A percentile compares a stretch with the other conserved stretches of the same genome.
phyloP scores from a whole-genome alignment of 2,888 invertebrate genomes.

The Automeris io region DNA sequence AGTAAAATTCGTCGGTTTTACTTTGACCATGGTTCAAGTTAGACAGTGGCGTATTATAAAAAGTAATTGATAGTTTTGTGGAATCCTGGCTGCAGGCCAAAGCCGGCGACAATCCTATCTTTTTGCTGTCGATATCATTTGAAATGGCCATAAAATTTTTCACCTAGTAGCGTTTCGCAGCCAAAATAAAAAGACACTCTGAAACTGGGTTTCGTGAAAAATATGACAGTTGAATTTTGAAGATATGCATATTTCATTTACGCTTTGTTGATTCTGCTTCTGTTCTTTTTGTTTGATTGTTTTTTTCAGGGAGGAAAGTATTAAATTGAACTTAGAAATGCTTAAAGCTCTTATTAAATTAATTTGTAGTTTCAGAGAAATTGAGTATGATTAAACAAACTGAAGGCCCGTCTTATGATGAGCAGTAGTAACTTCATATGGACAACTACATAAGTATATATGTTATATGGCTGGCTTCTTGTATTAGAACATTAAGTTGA shows the following conservation, averaged over 20 bases:
- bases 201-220: conserved; percentile 13
- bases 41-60: conserved; percentile 8
- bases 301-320: too few relatives aligned
- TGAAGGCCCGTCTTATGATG: too few relatives aligned
- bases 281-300: conserved; percentile 2
- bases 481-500: too few relatives aligned
- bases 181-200: conserved; percentile 16
- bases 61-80: conserved; percentile 25
- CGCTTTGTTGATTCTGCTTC: conserved; percentile 1
- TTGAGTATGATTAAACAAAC: too few relatives aligned
- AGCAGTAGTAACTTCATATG: too few relatives aligned
- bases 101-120: conserved; percentile 41
- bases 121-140: conserved; percentile 46
- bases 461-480: too few relatives aligned
- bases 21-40: conserved; percentile 2
- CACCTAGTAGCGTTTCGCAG: conserved; percentile 20
- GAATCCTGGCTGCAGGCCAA: conserved; percentile 46
- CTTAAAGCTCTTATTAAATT: too few relatives aligned
- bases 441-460: too few relatives aligned
- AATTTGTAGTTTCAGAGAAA: too few relatives aligned
- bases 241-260: conserved; percentile 13
- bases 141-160: conserved; percentile 27
- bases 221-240: conserved; percentile 16
- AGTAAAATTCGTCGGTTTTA: conserved; percentile 1
- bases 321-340: too few relatives aligned